Evolutionary conservation across 1,140 invertebrate genomes (phyloP), one percentile per base, ranked within the genome.

Genomic region (Temnothorax longispinosus): DNA sequence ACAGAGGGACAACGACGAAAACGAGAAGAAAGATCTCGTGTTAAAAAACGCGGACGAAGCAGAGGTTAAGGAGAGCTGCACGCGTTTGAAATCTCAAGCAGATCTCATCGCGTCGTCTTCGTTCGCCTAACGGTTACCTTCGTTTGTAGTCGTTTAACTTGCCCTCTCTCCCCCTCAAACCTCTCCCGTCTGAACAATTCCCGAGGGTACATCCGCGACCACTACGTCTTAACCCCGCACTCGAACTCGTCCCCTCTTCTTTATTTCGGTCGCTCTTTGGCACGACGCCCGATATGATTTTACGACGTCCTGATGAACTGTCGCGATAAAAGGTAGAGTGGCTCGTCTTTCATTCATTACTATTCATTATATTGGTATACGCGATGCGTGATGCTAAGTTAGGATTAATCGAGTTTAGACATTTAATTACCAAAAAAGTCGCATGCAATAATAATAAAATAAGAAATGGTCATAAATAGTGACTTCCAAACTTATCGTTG

Each of bases 11-110:
- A 81, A 85, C 69, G 87, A 78, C 38, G 82, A 32, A 60, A 27
- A 21, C 8, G 41, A n/a, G 64, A 21, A 69, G 60, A 60, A 58
- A 77, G 89, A 93, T 92, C 91, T 77, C 74, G 90, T 86, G 92
- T 94, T 94, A 93, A 95, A 94, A 95, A 94, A 95, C 93, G 93
- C 94, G 91, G 76, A 95, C 94, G 94, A 93, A 88, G 93, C 94
- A 94, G 89, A 94, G 94, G 92, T 93, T 94, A 92, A 93, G 92
- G 85, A 91, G 92, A 91, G 87, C 77, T 76, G 91, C 90, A 94
- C 93, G 94, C 94, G 94, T 87, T 72, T 89, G 92, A 93, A 95
- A 94, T 94, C 91, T 93, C 92, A 95, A 95, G 93, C 92, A 94
- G 93, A 32, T 60, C 74, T 65, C 27, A 65, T 88, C 77, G 62